phyloP scores from a whole-genome alignment of 2,797 vertebrate genomes.

The Chromis chromis region DNA sequence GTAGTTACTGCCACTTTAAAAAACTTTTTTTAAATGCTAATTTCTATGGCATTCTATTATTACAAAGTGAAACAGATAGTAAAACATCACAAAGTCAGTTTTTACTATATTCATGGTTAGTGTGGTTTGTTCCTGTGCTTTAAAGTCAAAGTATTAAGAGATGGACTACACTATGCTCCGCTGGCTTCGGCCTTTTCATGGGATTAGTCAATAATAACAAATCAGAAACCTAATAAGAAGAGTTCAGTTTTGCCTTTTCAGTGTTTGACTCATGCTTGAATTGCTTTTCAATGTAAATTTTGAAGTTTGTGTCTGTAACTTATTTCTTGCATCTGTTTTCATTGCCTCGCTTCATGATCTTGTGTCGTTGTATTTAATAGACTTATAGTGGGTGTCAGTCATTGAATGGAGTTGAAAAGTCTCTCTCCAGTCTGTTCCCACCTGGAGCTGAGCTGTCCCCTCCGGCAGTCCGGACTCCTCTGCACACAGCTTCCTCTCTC shows the following conservation, averaged over 20 bases:
- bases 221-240: not conserved
- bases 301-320: not conserved
- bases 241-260: too few species aligned
- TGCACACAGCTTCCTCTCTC: not conserved
- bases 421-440: not conserved
- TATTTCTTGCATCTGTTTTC: not conserved
- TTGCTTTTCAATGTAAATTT: not conserved
- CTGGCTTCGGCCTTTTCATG: not conserved
- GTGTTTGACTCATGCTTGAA: not conserved
- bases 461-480: conserved; percentile 32
- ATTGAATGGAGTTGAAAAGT: conserved; percentile 6
- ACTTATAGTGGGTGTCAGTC: not conserved
- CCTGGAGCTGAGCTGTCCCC: conserved; percentile 23
- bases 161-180: not conserved
- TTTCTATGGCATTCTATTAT: too few species aligned
- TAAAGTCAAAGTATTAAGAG: not conserved
- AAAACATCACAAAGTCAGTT: too few species aligned
- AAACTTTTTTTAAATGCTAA: too few species aligned
- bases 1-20: too few species aligned
- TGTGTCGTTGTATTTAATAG: not conserved
- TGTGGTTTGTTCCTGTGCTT: not conserved
- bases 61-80: too few species aligned
- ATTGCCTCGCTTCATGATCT: not conserved
- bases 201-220: not conserved
- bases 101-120: not conserved